These are phyloP conservation scores for Phrynocephalus versicolor DNA, from an alignment of 2,113 vertebrate species.

Conservation along the genomic window DNA sequence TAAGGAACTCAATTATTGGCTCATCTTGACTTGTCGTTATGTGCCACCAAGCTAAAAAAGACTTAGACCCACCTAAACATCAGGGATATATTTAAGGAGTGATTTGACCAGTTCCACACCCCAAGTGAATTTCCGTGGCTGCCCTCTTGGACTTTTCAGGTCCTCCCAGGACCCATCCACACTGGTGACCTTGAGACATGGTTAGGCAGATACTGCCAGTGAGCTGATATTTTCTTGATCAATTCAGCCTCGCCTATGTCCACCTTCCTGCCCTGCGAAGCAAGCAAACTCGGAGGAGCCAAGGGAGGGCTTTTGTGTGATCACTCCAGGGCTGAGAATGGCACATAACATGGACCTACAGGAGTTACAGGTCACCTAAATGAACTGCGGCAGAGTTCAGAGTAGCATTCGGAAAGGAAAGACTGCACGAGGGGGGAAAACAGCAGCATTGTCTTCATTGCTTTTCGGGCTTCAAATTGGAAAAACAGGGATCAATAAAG, in stretches of 20 bases:
- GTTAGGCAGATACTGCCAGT: not conserved
- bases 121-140: not conserved
- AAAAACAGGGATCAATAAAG: constrained; percentile 75
- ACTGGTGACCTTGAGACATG: constrained; percentile 20
- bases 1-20: too few relatives aligned
- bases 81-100: too few relatives aligned
- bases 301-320: not conserved
- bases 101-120: not conserved
- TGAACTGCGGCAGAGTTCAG: constrained; percentile 45
- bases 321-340: not conserved
- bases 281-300: not conserved
- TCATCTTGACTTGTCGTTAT: too few relatives aligned
- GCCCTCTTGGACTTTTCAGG: not conserved
- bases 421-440: constrained; percentile 56
- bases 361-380: constrained; percentile 71
- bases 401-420: not conserved
- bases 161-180: not conserved
- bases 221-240: constrained; percentile 33
- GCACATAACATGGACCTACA: constrained; percentile 47
- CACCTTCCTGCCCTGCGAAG: constrained; percentile 29
- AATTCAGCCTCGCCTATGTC: constrained; percentile 37
- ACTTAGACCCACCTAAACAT: too few relatives aligned
- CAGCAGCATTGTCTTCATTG: constrained; percentile 75
- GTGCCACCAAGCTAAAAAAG: too few relatives aligned
- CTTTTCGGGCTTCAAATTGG: constrained; percentile 73